Base-by-base conservation (phyloP, 2,888 invertebrate genomes). In the Leptinotarsa juncta region DNA sequence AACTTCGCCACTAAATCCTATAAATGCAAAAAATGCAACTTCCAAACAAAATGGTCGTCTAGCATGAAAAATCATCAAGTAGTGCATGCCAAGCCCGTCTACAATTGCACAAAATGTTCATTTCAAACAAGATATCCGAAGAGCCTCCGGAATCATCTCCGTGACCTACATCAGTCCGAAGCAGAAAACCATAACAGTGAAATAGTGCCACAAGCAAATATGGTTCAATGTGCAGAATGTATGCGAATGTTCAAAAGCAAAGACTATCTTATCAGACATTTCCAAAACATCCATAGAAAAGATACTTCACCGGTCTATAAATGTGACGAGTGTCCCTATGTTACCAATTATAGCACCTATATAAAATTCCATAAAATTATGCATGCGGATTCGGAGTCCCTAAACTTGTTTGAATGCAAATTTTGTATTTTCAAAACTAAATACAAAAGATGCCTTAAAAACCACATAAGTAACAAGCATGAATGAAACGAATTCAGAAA, bases 391-490 rank as follows among this genome's bases (percentile, higher is more conserved):
- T 14, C 18, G 48, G 49, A 20, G 20, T 15, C n/a, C 5, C 18
- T 23, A 3, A 23, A 66, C 15, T 66, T 66, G 23, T 66, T 66
- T 50, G 16, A 42, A 48, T 66, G 66, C 26, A 15, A 48, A 12
- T 66, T 66, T 15, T 66, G 66, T 23, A 49, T 20, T 49, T 66
- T 15, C 66, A 66, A 66, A 66, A 66, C 20, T 49, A 66, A 66
- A 66, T 66, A 66, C 14, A 48, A 66, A 23, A 18, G 66, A 20
- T 16, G 5, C 1, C 66, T 66, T 7, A 48, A 50, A 49, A 66
- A 66, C 23, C 66, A 66, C 16, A 48, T 66, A 12, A 66, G 50
- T 48, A 66, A 23, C 15, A 12, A 49, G 18, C 66, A 66, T 50
- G 48, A 66, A 66, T 20, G 23, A 26, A 48, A 18, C n/a, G 1